Conservation (phyloP, 2,797 vertebrate genomes). For the Rhodeus uyekii region DNA sequence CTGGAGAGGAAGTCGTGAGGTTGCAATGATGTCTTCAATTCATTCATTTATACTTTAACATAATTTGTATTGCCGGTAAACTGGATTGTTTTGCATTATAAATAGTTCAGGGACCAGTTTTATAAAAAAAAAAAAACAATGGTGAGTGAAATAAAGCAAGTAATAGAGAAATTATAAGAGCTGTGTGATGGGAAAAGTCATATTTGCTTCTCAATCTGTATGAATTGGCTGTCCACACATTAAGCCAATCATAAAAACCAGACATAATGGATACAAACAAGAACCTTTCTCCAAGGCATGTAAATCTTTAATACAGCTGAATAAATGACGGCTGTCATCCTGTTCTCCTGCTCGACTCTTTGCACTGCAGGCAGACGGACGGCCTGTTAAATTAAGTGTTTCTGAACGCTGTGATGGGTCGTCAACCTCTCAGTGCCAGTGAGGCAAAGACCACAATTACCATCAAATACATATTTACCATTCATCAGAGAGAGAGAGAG, state of each 20-base stretch:
- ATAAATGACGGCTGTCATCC: slow-evolving; percentile 65
- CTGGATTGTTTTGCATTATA: neutral
- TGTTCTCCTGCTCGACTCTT: slow-evolving; percentile 38
- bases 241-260: neutral
- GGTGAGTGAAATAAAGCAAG: neutral
- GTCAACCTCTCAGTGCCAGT: slow-evolving; percentile 38
- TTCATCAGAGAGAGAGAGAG: neutral
- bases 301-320: slow-evolving; percentile 47
- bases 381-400: slow-evolving; percentile 58
- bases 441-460: slow-evolving; percentile 57
- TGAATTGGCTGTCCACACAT: neutral
- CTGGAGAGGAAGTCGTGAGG: neutral
- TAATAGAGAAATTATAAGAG: neutral
- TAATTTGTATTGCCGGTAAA: neutral
- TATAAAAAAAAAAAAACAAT: neutral
- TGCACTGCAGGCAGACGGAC: slow-evolving; percentile 29
- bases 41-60: neutral
- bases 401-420: slow-evolving; percentile 35
- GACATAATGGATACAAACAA: neutral
- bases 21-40: neutral
- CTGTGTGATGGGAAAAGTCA: neutral
- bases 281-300: neutral
- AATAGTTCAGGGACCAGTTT: neutral
- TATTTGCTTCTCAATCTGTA: neutral
- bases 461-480: slow-evolving; percentile 50